Evolutionary conservation across 2,888 invertebrate species (phyloP), one percentile per base, ranked within the genome.

Genomic region (Anodontia alba): DNA sequence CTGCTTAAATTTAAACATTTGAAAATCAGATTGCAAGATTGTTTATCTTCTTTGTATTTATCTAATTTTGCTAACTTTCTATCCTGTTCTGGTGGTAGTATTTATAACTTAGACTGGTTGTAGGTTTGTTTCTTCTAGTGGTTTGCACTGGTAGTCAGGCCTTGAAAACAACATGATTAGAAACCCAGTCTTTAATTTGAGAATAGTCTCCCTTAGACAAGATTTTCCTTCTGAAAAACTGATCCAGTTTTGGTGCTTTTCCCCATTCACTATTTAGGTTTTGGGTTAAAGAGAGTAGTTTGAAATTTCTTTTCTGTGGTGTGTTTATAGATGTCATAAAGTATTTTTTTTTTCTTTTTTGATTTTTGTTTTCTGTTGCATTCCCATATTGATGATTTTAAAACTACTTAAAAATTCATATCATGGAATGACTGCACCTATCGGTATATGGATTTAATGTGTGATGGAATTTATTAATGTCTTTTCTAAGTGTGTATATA

Each of bases 121-220:
- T 8, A 42, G 73, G 73, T 17, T 43, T 66, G 17, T 20, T 7
- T 57, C 57, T 26, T 26, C 17, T 33, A 62, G 31, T 62, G 33
- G 54, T 75, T 71, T 80, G 85, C 85, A 85, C 46, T 85, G 82
- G 82, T 85, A 85, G 81, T 82, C 82, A 82, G 85, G 85, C 85
- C 85, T 85, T 81, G 81, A 81, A 71, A 62, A 31, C 66, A 38
- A 66, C 42, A 46, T 33, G 3, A 33, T 62, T 62, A 62, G 62
- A 62, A 29, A 62, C 62, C 62, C 62, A 33, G 33, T 62, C 62
- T 33, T 1, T 17, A 62, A 33, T 33, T 20, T 31, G 31, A 33
- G 23, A 62, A 62, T 62, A 33, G n/a, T 62, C 20, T 33, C 62
- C 57, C 29, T 2, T 57, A 57, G 57, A n/a, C 17, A n/a, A 7